Evolutionary conservation across 2,113 vertebrate species (phyloP), one percentile per base, ranked within the genome.

Genomic region (Helogale parvula): DNA sequence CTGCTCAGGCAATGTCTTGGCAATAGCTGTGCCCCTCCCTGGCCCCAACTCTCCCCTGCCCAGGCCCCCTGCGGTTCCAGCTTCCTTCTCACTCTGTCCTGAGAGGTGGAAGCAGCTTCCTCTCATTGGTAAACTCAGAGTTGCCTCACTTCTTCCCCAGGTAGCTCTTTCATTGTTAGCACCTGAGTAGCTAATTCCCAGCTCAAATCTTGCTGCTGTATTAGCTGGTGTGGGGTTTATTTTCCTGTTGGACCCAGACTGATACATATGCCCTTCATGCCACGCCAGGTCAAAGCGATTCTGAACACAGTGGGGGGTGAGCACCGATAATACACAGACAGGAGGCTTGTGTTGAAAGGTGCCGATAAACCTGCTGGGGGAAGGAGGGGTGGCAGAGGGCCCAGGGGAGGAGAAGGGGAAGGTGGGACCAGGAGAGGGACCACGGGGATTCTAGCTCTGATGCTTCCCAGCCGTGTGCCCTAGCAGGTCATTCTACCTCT

Each of bases 231-330:
- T 14, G 1, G 31, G 57, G 3, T 12, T 60, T 29, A 13, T 71
- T 93, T 52, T 52, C 65, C 76, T 11, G 11, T 1, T 9, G 65
- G 65, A 29, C 54, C 35, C 65, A 35, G 25, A 74, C 10, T 27
- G 45, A 47, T 35, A 23, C 0, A 1, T 1, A 7, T 8, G 8
- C 52, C 54, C 41, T 25, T 45, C 6, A 15, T 11, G 19, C 35
- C 45, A 45, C 54, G 23, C 14, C 45, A 25, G 74, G 35, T 41
- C 35, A 86, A 38, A 35, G 21, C 17, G 3, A 5, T 50, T 91
- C 33, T 60, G 19, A 76, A 84, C 50, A 83, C 27, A 84, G 63
- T 0, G 16, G 7, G 7, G 57, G 57, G 1, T 0, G 57, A 5
- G 19, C 21, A 71, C 13, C 50, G 54, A 41, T 13, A 14, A 41